Evolutionary conservation across 2,113 vertebrate genomes (phyloP).

Genomic region (Climacteris rufus): DNA sequence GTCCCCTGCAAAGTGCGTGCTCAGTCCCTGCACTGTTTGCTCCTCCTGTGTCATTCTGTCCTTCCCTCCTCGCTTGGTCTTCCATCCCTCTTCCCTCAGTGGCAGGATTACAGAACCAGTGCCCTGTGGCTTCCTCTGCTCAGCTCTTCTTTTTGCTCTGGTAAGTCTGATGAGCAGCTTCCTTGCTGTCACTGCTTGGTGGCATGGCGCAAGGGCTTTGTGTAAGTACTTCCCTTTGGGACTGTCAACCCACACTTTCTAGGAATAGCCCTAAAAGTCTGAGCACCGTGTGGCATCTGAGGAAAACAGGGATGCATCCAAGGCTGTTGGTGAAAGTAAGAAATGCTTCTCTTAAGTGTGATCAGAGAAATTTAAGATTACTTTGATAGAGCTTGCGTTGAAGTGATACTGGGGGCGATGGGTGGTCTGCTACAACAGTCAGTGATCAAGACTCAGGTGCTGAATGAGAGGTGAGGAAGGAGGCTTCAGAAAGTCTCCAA

Average conservation of each 20-base stretch:
- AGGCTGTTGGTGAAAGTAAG: background rate
- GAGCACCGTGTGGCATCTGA: background rate
- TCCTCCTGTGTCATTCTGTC: constrained; percentile 61
- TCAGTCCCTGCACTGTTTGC: background rate
- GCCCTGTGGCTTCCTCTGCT: constrained; percentile 39
- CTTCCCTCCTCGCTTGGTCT: background rate
- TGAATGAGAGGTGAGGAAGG: background rate
- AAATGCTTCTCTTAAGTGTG: background rate
- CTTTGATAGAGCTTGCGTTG: background rate
- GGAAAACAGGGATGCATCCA: background rate
- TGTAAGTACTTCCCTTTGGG: background rate
- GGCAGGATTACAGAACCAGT: constrained; percentile 12
- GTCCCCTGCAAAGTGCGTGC: background rate
- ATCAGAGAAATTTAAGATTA: background rate
- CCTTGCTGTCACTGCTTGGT: background rate
- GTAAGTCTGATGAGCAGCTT: constrained; percentile 70
- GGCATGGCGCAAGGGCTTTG: background rate
- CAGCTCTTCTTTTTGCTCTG: constrained; percentile 47
- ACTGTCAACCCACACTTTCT: background rate
- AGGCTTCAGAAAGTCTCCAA: background rate
- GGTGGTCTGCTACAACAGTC: background rate
- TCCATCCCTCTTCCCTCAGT: background rate
- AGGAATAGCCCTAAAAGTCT: background rate
- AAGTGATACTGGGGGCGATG: background rate
- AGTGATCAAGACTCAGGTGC: background rate